phyloP scores from a whole-genome alignment of 2,797 vertebrate species.

The Pseudocheirus occidentalis region DNA sequence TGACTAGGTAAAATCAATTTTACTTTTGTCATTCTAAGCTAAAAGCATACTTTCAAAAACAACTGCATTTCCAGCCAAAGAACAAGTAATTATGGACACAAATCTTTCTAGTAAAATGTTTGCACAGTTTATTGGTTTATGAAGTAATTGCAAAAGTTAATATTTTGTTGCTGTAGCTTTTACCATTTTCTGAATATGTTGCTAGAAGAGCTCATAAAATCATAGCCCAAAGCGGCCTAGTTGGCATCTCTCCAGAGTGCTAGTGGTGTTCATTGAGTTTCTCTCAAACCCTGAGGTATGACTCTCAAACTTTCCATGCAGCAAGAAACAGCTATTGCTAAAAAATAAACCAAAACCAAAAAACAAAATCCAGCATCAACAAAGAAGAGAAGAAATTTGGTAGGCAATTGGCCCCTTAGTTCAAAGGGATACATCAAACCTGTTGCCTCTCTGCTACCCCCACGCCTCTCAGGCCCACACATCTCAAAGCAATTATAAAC shows the following conservation, averaged over 20 bases:
- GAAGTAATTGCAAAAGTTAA: background rate
- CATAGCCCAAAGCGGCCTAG: background rate
- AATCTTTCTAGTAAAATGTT: constrained; percentile 2
- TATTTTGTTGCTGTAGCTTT: background rate
- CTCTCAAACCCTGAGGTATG: background rate
- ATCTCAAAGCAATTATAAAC: background rate
- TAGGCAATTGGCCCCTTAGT: background rate
- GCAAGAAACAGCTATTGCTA: background rate
- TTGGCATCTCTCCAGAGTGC: background rate
- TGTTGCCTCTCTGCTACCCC: background rate
- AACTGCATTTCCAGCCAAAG: background rate
- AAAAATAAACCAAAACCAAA: background rate
- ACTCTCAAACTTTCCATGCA: background rate
- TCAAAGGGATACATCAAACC: background rate
- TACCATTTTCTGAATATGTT: background rate
- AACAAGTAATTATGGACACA: background rate
- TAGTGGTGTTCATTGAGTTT: background rate
- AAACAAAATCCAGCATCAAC: background rate
- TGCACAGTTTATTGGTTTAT: background rate
- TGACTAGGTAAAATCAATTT: background rate
- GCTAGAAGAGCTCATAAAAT: background rate
- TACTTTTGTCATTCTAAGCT: constrained; percentile 1
- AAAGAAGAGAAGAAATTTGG: background rate
- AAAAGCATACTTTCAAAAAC: background rate
- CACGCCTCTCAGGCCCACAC: background rate